Percentiles rank a stretch among this genome's conserved stretches.
Evolutionary conservation across 1,140 invertebrate genomes (phyloP).

Genomic region (Cepaea nemoralis): DNA sequence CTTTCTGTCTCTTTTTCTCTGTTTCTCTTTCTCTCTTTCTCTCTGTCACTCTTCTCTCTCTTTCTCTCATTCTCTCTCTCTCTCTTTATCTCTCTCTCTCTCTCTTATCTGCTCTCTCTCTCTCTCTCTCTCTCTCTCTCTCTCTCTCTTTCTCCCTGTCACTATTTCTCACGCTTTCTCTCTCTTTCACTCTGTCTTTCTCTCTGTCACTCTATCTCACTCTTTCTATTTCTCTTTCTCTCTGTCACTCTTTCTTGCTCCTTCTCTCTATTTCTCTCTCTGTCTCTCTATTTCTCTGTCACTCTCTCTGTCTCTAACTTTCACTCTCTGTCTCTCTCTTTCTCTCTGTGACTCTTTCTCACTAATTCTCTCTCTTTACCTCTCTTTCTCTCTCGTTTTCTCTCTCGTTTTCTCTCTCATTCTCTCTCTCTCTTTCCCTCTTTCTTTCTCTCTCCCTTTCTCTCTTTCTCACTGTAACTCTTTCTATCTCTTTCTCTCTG

Average conservation of each 20-base stretch:
- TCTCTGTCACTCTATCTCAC: constrained; percentile 1
- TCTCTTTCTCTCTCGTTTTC: constrained; percentile 6
- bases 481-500: constrained; percentile 4
- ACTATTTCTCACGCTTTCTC: not conserved
- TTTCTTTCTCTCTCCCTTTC: constrained; percentile 9
- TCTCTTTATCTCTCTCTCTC: not conserved
- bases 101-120: not conserved
- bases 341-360: not conserved
- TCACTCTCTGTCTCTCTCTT: too few species aligned
- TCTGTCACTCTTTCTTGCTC: not conserved
- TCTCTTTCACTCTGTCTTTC: constrained; percentile 31
- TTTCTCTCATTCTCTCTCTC: not conserved
- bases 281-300: too few species aligned
- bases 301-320: too few species aligned
- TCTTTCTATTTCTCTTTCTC: not conserved
- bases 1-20: not conserved
- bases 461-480: not conserved
- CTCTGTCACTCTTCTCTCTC: not conserved
- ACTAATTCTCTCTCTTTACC: not conserved
- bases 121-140: not conserved
- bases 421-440: not conserved
- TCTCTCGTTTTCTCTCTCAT: not conserved
- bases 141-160: not conserved
- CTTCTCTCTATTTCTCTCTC: too few species aligned
- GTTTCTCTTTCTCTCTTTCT: not conserved